Base-by-base conservation (phyloP, 92 coral and sea anemone genomes). In the Diadumene lineata region DNA sequence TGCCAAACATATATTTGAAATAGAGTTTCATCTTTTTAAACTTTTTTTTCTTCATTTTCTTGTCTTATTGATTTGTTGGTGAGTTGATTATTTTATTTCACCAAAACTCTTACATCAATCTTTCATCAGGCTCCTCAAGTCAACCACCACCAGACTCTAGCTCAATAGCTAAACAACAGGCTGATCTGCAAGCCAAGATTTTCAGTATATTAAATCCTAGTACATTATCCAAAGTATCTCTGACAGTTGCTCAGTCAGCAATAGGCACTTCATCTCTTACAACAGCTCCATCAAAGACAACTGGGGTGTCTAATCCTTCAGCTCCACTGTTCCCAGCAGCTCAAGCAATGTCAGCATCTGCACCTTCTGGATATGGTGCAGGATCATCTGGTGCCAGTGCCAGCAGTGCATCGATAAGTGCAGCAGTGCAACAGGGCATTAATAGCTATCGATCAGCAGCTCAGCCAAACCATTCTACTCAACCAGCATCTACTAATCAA, bases 181-280 rank as follows among this genome's bases (percentile, higher is more conserved):
- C 99, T 0, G 99, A 96, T 80, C 97, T 96, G 2, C 99, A 96
- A 83, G 99, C 99, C 25, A 96, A 96, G 79, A 96, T 96, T 74
- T 79, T 96, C 64, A 96, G 99, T 64, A 96, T 96, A 66, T 83
- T 96, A 48, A 96, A 96, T 70, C 98, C 98, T 22, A 85, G 83
- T 32, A 67, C 82, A 8, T 32, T 77, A 64, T 77, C 82, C 44
- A 77, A 77, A 58, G 82, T 77, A 33, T 73, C 78, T n/a, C 46
- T 73, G 13, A 43, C 84, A 18, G 71, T 25, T 15, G 72, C 64
- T 4, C 84, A 86, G 62, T 77, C 77, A 27, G 79, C 84, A 38
- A 29, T 69, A 27, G 84, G 76, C 2, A 33, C 84, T 13, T 68
- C 82, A 21, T 78, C 82, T 0, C 15, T 56, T 21, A n/a, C 82